phyloP scores from a whole-genome alignment of 2,113 vertebrate species.

The Corydoras maculifer region DNA sequence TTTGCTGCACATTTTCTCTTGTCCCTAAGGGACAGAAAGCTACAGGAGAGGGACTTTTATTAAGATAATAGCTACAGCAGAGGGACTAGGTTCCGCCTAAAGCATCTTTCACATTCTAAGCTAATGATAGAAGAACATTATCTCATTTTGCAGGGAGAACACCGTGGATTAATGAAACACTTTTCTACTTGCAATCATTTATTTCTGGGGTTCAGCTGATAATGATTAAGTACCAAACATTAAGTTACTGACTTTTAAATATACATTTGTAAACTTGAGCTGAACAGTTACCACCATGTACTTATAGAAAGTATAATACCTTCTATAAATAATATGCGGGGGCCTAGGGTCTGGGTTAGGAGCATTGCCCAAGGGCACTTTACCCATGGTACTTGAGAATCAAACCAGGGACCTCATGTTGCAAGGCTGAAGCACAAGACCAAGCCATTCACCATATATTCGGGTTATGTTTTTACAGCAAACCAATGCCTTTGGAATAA shows the following conservation, averaged over 20 bases:
- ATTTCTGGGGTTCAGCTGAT: not conserved
- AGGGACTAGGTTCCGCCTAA: not conserved
- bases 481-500: too few species aligned
- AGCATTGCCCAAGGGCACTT: too few species aligned
- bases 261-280: not conserved
- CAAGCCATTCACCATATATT: too few species aligned
- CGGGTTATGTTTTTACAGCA: too few species aligned
- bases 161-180: not conserved
- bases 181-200: not conserved
- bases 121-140: slow-evolving; percentile 4
- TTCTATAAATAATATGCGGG: too few species aligned
- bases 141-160: not conserved
- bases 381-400: too few species aligned
- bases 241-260: not conserved
- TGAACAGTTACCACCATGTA: too few species aligned
- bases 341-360: too few species aligned
- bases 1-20: not conserved
- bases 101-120: not conserved
- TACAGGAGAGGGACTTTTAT: slow-evolving; percentile 1
- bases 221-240: not conserved
- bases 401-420: too few species aligned
- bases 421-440: too few species aligned
- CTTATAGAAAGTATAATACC: too few species aligned
- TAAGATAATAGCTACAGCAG: not conserved
- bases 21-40: not conserved